Evolutionary conservation across 2,888 invertebrate genomes (phyloP).

Genomic region (Gnatocerus cornutus): DNA sequence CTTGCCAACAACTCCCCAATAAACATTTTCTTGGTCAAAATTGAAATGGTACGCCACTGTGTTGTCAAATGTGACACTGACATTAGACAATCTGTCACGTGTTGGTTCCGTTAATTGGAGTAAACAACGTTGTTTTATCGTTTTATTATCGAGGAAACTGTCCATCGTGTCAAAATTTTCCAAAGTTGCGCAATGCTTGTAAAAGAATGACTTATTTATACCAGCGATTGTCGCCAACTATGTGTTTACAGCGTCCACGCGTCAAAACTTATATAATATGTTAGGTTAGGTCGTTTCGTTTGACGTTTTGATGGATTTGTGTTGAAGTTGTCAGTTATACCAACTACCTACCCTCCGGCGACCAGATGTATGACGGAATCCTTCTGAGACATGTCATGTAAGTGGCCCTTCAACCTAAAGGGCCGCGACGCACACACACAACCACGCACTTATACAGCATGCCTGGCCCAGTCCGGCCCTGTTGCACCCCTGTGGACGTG

Average conservation of each 20-base stretch:
- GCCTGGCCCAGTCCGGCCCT: slow-evolving; percentile 12
- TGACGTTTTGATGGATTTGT: background rate
- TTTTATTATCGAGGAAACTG: background rate
- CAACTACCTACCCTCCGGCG: slow-evolving; percentile 91
- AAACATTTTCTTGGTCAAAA: too few species aligned
- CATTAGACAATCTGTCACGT: background rate
- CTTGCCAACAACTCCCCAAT: too few species aligned
- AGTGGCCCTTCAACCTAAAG: slow-evolving; percentile 36
- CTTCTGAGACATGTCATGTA: slow-evolving; percentile 79
- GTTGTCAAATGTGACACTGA: too few species aligned
- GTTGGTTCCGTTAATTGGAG: background rate
- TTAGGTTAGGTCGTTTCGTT: background rate
- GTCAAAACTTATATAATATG: slow-evolving; percentile 31
- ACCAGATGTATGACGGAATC: slow-evolving; percentile 95
- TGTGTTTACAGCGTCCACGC: slow-evolving; percentile 17
- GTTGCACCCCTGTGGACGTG: slow-evolving; percentile 58
- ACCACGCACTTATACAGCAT: slow-evolving; percentile 42
- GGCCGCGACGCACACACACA: slow-evolving; percentile 23
- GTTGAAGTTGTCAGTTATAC: slow-evolving; percentile 1
- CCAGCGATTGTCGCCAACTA: slow-evolving; percentile 27
- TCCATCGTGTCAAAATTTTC: slow-evolving; percentile 9
- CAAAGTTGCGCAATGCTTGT: slow-evolving; percentile 13
- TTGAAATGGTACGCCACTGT: too few species aligned
- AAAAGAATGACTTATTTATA: slow-evolving; percentile 30
- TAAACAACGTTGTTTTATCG: slow-evolving; percentile 5